These are phyloP conservation scores for Serranus cabrilla DNA, from an alignment of 2,797 vertebrate species.

Conservation along the genomic window DNA sequence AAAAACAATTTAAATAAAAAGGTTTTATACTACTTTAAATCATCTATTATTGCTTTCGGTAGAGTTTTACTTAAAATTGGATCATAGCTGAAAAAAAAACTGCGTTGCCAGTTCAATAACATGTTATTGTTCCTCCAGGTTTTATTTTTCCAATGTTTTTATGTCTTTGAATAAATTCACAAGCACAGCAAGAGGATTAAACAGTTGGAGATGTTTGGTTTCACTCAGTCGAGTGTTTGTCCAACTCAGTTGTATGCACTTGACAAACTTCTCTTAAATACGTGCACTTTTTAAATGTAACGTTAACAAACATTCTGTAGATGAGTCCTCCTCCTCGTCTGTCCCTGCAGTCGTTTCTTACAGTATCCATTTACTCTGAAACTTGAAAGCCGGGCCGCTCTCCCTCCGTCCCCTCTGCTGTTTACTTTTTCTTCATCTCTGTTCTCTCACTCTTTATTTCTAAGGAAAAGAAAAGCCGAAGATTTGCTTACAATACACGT, in stretches of 20 bases:
- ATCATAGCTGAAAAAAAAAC: too few species aligned
- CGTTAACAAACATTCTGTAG: not conserved
- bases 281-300: not conserved
- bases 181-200: not conserved
- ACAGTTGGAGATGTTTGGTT: not conserved
- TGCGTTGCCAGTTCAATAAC: too few species aligned
- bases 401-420: not conserved
- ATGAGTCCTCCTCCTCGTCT: not conserved
- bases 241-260: not conserved
- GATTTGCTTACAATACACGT: slow-evolving; percentile 22
- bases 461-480: slow-evolving; percentile 23
- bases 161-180: not conserved
- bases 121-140: not conserved
- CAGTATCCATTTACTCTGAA: not conserved
- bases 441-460: slow-evolving; percentile 11
- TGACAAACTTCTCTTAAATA: not conserved
- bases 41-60: too few species aligned
- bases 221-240: not conserved
- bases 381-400: not conserved
- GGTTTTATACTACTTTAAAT: too few species aligned
- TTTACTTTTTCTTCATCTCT: not conserved
- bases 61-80: too few species aligned
- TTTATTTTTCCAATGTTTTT: not conserved
- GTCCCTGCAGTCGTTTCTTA: not conserved
- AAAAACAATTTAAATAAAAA: too few species aligned